Evolutionary conservation across 2,797 vertebrate genomes (phyloP).

Genomic region (Acanthiza pusilla): DNA sequence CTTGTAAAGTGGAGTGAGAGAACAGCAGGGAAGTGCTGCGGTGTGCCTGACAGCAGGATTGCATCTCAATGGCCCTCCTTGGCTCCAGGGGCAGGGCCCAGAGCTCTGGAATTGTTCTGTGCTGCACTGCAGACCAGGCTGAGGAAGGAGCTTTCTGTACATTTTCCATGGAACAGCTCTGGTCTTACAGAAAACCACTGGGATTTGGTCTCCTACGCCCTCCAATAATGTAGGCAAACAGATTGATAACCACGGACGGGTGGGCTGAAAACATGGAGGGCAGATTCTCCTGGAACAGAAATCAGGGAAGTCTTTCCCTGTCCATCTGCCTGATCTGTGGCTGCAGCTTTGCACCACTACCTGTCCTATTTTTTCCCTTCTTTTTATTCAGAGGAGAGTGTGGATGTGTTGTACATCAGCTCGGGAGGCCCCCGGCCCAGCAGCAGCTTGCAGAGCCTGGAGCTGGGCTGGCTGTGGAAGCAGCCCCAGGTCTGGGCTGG

Average conservation of each 20-base stretch:
- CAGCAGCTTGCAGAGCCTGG: not conserved
- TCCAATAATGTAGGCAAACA: not conserved
- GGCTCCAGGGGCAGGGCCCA: not conserved
- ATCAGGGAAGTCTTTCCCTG: not conserved
- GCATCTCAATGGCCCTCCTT: not conserved
- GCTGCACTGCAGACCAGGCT: not conserved
- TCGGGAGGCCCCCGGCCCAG: not conserved
- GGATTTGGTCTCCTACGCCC: not conserved
- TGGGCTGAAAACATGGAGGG: not conserved
- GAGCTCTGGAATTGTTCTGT: not conserved
- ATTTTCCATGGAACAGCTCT: not conserved
- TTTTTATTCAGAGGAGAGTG: not conserved
- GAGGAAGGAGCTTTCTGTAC: not conserved
- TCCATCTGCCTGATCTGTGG: not conserved
- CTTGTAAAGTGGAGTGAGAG: not conserved
- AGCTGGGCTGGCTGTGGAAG: not conserved
- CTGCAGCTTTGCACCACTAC: not conserved
- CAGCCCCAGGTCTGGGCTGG: not conserved
- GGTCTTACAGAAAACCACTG: not conserved
- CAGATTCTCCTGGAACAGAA: not conserved
- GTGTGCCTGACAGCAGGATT: not conserved
- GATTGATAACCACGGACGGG: fast-evolving
- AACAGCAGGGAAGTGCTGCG: not conserved
- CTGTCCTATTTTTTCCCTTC: fast-evolving
- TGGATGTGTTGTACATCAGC: not conserved